phyloP scores from a whole-genome alignment of 1,140 invertebrate species.

The Solen grandis region DNA sequence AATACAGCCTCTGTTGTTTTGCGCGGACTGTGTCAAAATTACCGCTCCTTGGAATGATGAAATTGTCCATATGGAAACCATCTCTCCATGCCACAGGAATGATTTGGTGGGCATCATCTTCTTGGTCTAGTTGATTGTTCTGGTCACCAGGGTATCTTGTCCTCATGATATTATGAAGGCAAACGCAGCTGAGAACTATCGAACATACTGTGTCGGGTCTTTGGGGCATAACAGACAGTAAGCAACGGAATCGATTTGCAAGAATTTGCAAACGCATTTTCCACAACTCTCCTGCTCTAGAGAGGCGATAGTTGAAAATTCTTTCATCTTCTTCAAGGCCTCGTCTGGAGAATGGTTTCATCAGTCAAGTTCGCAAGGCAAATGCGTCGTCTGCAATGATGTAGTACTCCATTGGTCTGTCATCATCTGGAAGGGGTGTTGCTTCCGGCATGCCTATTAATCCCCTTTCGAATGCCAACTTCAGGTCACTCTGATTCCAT shows the following conservation, averaged over 20 bases:
- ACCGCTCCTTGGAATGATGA: not conserved
- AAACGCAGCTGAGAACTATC: slow-evolving; percentile 42
- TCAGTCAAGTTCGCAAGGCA: slow-evolving; percentile 54
- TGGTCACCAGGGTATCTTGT: slow-evolving; percentile 37
- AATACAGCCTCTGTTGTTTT: slow-evolving; percentile 46
- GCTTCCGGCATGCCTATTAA: slow-evolving; percentile 61
- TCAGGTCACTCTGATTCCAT: slow-evolving; percentile 27
- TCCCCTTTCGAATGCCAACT: slow-evolving; percentile 39
- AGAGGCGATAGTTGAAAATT: slow-evolving; percentile 81
- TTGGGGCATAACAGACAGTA: slow-evolving; percentile 29
- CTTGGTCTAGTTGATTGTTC: slow-evolving; percentile 46
- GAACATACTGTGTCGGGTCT: slow-evolving; percentile 33
- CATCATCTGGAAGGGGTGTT: slow-evolving; percentile 45
- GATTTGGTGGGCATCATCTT: slow-evolving; percentile 52
- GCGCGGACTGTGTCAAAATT: slow-evolving; percentile 35
- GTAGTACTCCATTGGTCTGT: slow-evolving; percentile 49
- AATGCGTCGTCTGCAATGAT: slow-evolving; percentile 72
- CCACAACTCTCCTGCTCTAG: slow-evolving; percentile 70
- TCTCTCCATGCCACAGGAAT: slow-evolving; percentile 55
- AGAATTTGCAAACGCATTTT: slow-evolving; percentile 78
- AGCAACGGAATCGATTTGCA: slow-evolving; percentile 46
- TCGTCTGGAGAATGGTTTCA: slow-evolving; percentile 71
- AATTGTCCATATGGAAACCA: slow-evolving; percentile 22
- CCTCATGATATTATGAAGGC: slow-evolving; percentile 59
- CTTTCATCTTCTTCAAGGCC: slow-evolving; percentile 62